Evolutionary conservation across 2,797 vertebrate genomes (phyloP), one percentile per base, ranked within the genome.

Genomic region (Phataginus tricuspis): DNA sequence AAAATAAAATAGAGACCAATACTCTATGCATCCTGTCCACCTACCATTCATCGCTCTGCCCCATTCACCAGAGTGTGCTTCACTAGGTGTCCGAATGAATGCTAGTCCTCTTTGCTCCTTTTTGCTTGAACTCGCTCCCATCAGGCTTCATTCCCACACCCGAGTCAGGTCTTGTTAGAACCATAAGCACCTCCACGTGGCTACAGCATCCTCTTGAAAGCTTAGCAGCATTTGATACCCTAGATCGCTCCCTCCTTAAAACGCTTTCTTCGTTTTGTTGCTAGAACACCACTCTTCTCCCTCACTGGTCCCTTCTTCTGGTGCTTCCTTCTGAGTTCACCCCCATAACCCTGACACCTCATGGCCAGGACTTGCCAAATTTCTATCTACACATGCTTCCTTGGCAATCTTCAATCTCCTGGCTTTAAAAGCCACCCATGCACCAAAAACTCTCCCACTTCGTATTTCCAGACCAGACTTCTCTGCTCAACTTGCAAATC

Each of bases 391-490:
- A 21, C 14, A n/a, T 1, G 13, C 23, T 69, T 10, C 57, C 19
- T 69, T 37, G 31, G 25, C 51, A 63, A 19, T 78, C 15, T 79
- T 16, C 37, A 34, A n/a, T 64, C 37, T 64, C 12, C 1, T n/a
- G 42, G 23, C 18, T 74, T 87, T 93, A 51, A 78, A 92, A 93
- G 34, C 21, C 37, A 95, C 0, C 10, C 23, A 7, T 3, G 27
- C 4, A 34, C 80, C 34, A 45, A 80, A 78, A 94, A 69, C 34
- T 77, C 61, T 45, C 27, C 25, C 80, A 37, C 64, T 59, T 16
- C 14, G 2, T 87, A 51, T 84, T 63, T 91, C n/a, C 6, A 95
- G 63, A 86, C n/a, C 51, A 72, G 53, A 45, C 0, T 27, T 95
- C 34, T 51, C 27, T 77, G n/a, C 23, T 91, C 80, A 77, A 59